phyloP scores from a whole-genome alignment of 2,888 invertebrate species.

The Ganaspis brasiliensis region DNA sequence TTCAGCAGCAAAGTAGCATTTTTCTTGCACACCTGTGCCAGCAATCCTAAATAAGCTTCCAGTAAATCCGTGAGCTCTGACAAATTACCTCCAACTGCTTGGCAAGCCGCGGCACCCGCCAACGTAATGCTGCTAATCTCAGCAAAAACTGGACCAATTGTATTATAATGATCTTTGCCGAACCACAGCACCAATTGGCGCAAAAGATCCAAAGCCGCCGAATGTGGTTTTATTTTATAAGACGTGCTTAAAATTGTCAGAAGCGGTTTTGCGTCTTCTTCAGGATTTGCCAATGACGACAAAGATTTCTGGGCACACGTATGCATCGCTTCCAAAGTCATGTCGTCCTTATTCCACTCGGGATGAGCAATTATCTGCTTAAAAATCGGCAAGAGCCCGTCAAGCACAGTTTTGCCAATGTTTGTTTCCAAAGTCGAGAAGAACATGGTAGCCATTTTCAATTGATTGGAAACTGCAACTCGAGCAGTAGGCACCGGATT shows the following conservation, averaged over 20 bases:
- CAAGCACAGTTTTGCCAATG: slow-evolving; percentile 77
- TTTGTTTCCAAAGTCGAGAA: slow-evolving; percentile 84
- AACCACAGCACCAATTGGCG: slow-evolving; percentile 80
- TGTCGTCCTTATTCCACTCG: slow-evolving; percentile 84
- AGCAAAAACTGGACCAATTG: slow-evolving; percentile 69
- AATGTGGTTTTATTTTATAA: slow-evolving; percentile 81
- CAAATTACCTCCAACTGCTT: slow-evolving; percentile 78
- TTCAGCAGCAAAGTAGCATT: slow-evolving; percentile 79
- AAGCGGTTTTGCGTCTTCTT: slow-evolving; percentile 69
- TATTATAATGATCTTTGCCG: slow-evolving; percentile 77
- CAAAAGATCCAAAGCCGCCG: slow-evolving; percentile 75
- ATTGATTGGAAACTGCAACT: slow-evolving; percentile 82
- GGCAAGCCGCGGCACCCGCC: slow-evolving; percentile 72
- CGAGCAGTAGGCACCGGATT: slow-evolving; percentile 66
- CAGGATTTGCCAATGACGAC: slow-evolving; percentile 74
- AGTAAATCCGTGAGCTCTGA: slow-evolving; percentile 86
- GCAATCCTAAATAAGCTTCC: slow-evolving; percentile 86
- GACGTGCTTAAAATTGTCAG: slow-evolving; percentile 66
- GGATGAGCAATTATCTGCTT: slow-evolving; percentile 82
- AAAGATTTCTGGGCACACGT: slow-evolving; percentile 72
- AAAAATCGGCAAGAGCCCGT: slow-evolving; percentile 83
- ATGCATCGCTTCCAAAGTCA: slow-evolving; percentile 85
- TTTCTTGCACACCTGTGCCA: slow-evolving; percentile 86
- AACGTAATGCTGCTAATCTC: slow-evolving; percentile 74
- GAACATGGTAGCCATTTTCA: slow-evolving; percentile 87